Percentiles rank a stretch among this genome's conserved stretches.
These are phyloP conservation scores for Silvanus unidentatus DNA, from an alignment of 2,888 invertebrate genomes.

Conservation along the genomic window DNA sequence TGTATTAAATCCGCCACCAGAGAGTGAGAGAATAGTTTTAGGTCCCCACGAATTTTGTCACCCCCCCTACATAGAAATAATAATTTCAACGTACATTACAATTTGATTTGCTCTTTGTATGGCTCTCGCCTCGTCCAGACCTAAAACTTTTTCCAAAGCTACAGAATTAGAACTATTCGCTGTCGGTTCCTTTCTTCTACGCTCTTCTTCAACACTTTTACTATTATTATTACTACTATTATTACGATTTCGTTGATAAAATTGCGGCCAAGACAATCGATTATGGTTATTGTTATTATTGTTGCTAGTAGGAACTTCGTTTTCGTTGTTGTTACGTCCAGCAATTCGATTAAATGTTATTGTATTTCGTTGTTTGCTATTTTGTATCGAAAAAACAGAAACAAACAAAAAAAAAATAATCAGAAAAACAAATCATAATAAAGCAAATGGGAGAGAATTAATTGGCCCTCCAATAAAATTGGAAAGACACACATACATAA, in stretches of 20 bases:
- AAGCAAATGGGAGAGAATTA: neutral
- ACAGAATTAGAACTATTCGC: slow-evolving; percentile 43
- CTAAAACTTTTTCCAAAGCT: slow-evolving; percentile 55
- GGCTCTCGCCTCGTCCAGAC: slow-evolving; percentile 71
- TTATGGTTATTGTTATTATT: slow-evolving; percentile 48
- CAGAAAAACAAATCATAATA: neutral
- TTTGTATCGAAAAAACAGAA: too few relatives aligned
- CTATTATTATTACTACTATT: slow-evolving; percentile 25
- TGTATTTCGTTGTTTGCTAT: slow-evolving; percentile 46
- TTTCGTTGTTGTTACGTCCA: slow-evolving; percentile 48
- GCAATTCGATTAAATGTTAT: slow-evolving; percentile 34
- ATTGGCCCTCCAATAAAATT: too few relatives aligned
- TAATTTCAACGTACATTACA: slow-evolving; percentile 71
- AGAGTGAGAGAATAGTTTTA: too few relatives aligned
- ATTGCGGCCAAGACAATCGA: slow-evolving; percentile 55
- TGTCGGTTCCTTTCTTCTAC: slow-evolving; percentile 39
- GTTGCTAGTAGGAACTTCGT: slow-evolving; percentile 43
- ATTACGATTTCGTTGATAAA: slow-evolving; percentile 40
- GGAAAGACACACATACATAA: too few relatives aligned
- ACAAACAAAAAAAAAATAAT: neutral
- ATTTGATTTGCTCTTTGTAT: slow-evolving; percentile 83
- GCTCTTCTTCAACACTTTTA: slow-evolving; percentile 46
- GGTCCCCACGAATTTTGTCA: too few relatives aligned
- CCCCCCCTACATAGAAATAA: too few relatives aligned
- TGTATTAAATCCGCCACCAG: too few relatives aligned